Base-by-base conservation (phyloP, 2,888 invertebrate species). In the Dynastes maya region DNA sequence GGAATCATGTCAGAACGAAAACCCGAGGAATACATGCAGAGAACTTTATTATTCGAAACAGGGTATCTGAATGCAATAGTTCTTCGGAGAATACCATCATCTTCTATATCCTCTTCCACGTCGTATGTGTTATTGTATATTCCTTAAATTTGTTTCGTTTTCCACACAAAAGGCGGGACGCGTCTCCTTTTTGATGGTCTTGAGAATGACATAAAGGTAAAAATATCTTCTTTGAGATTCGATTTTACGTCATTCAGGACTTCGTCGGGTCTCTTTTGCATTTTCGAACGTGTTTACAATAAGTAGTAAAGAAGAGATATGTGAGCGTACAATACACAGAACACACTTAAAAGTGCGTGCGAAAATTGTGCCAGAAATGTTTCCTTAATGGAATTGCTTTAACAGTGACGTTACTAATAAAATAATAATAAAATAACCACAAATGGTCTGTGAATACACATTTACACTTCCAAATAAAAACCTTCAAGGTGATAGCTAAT, bases 31-130 rank as follows among this genome's bases (percentile, higher is more conserved):
- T 40, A 74, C 61, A 45, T 27, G 45, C 72, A 22, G n/a, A 45
- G 72, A 74, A 63, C 72, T 74, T 61, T 74, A 72, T 72, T 72
- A 74, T 74, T 11, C 72, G 72, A 61, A 74, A 74, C 40, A 49
- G 49, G 72, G 72, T 74, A 74, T 74, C 72, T 74, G 63, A 74
- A 74, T 74, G 72, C 61, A 74, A 74, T 74, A 74, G 72, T 74
- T 61, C 72, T 61, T 61, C 40, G 58, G 45, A 74, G 72, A 74
- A 61, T 61, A 63, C 61, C 72, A 61, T 61, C 61, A 74, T 74
- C 70, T 70, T 70, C 55, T 72, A 61, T 61, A 74, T 74, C 61
- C 72, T 74, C 61, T 74, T 61, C 61, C 29, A 27, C 13, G n/a
- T 58, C 55, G 37, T 45, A 49, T 74, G 40, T 51, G 51, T 68